phyloP scores from a whole-genome alignment of 2,113 vertebrate species.

The Toxostoma redivivum region DNA sequence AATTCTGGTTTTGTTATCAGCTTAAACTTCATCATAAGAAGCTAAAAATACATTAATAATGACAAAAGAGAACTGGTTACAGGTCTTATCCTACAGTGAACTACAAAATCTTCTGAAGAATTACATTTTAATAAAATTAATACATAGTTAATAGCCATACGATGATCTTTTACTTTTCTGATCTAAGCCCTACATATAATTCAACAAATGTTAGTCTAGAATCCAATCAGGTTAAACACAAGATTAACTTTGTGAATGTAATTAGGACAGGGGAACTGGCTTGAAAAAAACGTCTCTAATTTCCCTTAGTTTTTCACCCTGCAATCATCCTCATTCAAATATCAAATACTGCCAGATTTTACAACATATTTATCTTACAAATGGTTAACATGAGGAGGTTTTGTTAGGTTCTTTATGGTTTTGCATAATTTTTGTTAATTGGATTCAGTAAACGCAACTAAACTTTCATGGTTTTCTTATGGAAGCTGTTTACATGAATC shows the following conservation, averaged over 20 bases:
- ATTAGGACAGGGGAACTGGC: background rate
- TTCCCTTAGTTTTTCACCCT: background rate
- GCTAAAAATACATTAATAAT: background rate
- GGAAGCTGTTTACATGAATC: background rate
- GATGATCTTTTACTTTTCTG: background rate
- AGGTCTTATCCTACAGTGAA: background rate
- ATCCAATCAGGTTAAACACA: background rate
- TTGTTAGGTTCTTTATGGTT: background rate
- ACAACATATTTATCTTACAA: background rate
- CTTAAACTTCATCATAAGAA: background rate
- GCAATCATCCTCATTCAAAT: background rate
- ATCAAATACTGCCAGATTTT: background rate
- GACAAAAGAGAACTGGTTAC: background rate
- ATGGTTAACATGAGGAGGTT: fast-evolving
- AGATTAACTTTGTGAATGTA: background rate
- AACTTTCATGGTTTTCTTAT: background rate
- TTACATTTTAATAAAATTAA: background rate
- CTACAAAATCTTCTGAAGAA: background rate
- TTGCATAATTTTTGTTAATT: background rate
- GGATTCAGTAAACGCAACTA: background rate
- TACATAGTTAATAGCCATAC: background rate
- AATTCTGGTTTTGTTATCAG: background rate
- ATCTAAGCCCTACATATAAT: background rate
- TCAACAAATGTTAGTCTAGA: background rate
- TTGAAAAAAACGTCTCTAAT: background rate